Conservation (phyloP, 1,140 invertebrate genomes). For the Sycophaga agraensis region DNA sequence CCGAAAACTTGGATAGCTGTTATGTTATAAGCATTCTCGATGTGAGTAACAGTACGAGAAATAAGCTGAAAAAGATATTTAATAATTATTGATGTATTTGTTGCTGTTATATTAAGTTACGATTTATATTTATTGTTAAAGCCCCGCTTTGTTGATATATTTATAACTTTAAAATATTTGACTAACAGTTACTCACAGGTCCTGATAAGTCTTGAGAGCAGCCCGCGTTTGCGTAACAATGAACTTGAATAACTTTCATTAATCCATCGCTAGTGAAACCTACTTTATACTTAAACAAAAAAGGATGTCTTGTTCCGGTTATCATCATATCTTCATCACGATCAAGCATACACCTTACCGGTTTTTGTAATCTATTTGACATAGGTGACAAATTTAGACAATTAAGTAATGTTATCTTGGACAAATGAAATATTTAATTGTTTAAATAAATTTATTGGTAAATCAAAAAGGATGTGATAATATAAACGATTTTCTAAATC, state of each 20-base stretch:
- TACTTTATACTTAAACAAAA: constrained; percentile 81
- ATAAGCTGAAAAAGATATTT: constrained; percentile 59
- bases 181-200: constrained; percentile 63
- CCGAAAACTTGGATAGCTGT: constrained; percentile 69
- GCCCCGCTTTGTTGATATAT: no score
- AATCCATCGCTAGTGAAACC: constrained; percentile 74
- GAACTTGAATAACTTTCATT: constrained; percentile 68
- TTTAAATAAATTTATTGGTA: no score
- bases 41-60: constrained; percentile 72
- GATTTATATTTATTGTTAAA: no score
- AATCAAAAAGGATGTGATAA: no score
- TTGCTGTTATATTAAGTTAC: no score
- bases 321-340: constrained; percentile 92
- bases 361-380: constrained; percentile 65
- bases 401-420: no score
- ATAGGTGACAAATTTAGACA: no score
- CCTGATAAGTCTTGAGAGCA: constrained; percentile 76
- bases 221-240: constrained; percentile 82
- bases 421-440: no score
- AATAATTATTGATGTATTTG: no score
- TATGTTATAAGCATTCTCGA: constrained; percentile 76
- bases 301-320: constrained; percentile 85
- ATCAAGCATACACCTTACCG: constrained; percentile 85
- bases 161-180: background rate
- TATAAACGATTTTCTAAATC: background rate